phyloP scores from a whole-genome alignment of 37 sponge, comb jelly and placozoan genomes.

The Ianthella basta region DNA sequence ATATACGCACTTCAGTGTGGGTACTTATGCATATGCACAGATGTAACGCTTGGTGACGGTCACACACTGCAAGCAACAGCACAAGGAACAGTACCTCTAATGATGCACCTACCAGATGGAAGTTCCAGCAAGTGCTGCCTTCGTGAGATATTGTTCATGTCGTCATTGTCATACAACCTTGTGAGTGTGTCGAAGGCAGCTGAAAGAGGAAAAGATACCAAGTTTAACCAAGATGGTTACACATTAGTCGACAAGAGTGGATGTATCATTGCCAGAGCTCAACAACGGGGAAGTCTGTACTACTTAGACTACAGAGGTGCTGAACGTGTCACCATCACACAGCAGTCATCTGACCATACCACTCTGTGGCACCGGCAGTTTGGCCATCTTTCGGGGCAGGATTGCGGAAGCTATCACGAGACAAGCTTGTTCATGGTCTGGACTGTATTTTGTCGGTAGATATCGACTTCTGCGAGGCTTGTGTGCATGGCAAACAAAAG shows the following conservation, averaged over 20 bases:
- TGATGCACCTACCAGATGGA: conserved; percentile 41
- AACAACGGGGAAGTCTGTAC: conserved; percentile 55
- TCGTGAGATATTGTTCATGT: conserved; percentile 51
- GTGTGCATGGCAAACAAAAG: conserved; percentile 60
- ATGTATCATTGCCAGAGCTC: conserved; percentile 45
- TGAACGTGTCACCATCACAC: neutral
- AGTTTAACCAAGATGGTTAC: conserved; percentile 42
- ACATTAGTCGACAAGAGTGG: conserved; percentile 30
- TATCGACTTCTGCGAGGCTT: conserved; percentile 56
- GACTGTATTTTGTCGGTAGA: conserved; percentile 42
- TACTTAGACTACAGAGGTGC: conserved; percentile 19
- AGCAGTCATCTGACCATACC: conserved; percentile 5
- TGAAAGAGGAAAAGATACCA: conserved; percentile 33
- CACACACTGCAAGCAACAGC: conserved; percentile 22
- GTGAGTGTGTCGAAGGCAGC: conserved; percentile 57
- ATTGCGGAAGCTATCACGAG: conserved; percentile 46
- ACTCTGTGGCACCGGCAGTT: conserved; percentile 59
- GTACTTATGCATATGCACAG: too few species aligned
- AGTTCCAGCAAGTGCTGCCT: conserved; percentile 43
- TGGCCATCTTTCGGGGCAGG: conserved; percentile 55
- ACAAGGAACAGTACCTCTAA: conserved; percentile 22
- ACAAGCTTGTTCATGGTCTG: conserved; percentile 51
- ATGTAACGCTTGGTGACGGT: conserved; percentile 59
- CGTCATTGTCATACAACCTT: conserved; percentile 38
- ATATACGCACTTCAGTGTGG: too few species aligned